Conservation (phyloP, 2,113 vertebrate species). For the Mesoclemmys tuberculata region DNA sequence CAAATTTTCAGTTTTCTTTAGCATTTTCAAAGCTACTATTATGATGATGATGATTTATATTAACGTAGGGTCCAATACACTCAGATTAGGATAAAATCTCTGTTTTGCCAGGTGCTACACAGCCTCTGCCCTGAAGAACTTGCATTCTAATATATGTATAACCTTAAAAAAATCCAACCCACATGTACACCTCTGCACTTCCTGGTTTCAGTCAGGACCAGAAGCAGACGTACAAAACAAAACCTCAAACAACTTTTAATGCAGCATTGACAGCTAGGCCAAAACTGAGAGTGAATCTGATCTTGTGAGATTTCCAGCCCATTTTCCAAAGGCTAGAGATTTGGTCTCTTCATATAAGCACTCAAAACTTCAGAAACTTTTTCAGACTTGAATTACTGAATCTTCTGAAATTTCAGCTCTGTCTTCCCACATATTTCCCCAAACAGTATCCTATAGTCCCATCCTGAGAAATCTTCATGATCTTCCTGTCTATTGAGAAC, state of each 20-base stretch:
- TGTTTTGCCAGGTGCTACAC: background rate
- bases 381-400: background rate
- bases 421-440: background rate
- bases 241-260: rapidly evolving
- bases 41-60: background rate
- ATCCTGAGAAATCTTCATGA: background rate
- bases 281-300: background rate
- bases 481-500: background rate
- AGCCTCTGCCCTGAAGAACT: background rate
- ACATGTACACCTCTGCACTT: background rate
- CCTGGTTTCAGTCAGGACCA: background rate
- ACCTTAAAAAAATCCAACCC: rapidly evolving
- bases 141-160: background rate
- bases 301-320: background rate
- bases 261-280: background rate
- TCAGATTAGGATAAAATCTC: background rate
- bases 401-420: background rate
- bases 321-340: background rate
- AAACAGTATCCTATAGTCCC: background rate
- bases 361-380: background rate
- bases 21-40: background rate
- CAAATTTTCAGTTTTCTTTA: background rate
- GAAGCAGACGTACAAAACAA: background rate
- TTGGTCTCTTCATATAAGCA: background rate
- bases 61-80: background rate